Percentiles rank a stretch among this genome's conserved stretches.
These are phyloP conservation scores for Meteorus cinctellus DNA, from an alignment of 2,888 invertebrate species.

Conservation along the genomic window DNA sequence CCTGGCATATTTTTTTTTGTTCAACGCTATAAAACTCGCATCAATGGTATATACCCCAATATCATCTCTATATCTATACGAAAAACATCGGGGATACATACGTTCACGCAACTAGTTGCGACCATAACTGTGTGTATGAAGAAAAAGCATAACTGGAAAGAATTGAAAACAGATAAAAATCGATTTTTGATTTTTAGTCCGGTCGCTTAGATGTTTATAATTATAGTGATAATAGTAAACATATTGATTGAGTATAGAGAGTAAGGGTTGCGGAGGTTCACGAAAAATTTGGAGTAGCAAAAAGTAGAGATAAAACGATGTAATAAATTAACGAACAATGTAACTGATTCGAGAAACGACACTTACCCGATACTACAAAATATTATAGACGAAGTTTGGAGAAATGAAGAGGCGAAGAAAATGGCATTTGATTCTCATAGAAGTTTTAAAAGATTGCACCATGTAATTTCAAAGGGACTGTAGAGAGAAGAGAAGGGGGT, in stretches of 20 bases:
- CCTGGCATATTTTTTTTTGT: neutral
- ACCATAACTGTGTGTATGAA: neutral
- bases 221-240: constrained; percentile 17
- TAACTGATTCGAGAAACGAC: neutral
- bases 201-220: constrained; percentile 27
- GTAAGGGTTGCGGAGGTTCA: neutral
- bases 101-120: neutral
- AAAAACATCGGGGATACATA: neutral
- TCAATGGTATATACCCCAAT: neutral
- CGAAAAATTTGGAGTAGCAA: neutral
- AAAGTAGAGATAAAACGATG: constrained; percentile 38
- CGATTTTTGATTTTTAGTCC: neutral
- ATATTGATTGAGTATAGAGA: constrained; percentile 35
- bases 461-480: constrained; percentile 43
- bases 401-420: constrained; percentile 56
- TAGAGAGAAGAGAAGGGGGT: constrained; percentile 18
- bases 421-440: constrained; percentile 61
- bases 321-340: neutral
- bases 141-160: neutral
- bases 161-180: neutral
- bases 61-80: neutral
- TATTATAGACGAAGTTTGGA: constrained; percentile 35
- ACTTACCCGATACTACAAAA: constrained; percentile 28
- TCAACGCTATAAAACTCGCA: neutral
- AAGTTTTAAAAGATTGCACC: constrained; percentile 45